Conservation (phyloP, 1,140 invertebrate genomes). For the Carposina sasakii region DNA sequence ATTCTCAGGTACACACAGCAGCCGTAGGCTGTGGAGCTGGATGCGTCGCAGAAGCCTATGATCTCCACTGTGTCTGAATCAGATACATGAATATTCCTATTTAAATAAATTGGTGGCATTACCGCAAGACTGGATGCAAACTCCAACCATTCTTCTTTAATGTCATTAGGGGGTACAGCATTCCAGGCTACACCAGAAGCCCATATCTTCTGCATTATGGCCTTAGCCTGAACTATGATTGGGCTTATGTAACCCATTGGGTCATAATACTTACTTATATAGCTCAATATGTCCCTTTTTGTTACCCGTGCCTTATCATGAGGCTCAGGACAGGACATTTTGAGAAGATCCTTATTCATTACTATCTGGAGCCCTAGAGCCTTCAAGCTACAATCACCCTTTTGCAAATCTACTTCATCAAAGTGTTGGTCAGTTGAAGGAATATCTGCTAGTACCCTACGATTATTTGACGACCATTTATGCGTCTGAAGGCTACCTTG, state of each 20-base stretch:
- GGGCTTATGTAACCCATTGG: conserved; percentile 26
- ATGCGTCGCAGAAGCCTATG: conserved; percentile 16
- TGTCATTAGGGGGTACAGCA: not conserved
- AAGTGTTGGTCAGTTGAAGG: not conserved
- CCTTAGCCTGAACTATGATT: conserved; percentile 21
- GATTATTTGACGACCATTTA: conserved; percentile 17
- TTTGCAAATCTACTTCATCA: conserved; percentile 12
- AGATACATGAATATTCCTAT: conserved; percentile 3
- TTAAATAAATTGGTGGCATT: conserved; percentile 4
- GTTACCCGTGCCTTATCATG: conserved; percentile 4
- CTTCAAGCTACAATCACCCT: conserved; percentile 13
- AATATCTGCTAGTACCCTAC: not conserved
- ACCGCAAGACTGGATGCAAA: conserved; percentile 4
- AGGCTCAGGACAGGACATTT: conserved; percentile 8
- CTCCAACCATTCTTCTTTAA: conserved; percentile 10
- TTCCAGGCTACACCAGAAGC: conserved; percentile 18
- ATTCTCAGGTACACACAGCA: conserved; percentile 17
- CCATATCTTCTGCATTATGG: conserved; percentile 26
- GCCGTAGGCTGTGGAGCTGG: conserved; percentile 13
- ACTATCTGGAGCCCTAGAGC: conserved; percentile 14
- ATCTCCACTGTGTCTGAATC: conserved; percentile 1
- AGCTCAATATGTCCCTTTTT: conserved; percentile 15
- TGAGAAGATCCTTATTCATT: conserved; percentile 15
- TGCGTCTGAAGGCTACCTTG: conserved; percentile 12
- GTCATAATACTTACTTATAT: conserved; percentile 28